Conservation (phyloP, 2,113 vertebrate species). For the Sorex araneus region DNA sequence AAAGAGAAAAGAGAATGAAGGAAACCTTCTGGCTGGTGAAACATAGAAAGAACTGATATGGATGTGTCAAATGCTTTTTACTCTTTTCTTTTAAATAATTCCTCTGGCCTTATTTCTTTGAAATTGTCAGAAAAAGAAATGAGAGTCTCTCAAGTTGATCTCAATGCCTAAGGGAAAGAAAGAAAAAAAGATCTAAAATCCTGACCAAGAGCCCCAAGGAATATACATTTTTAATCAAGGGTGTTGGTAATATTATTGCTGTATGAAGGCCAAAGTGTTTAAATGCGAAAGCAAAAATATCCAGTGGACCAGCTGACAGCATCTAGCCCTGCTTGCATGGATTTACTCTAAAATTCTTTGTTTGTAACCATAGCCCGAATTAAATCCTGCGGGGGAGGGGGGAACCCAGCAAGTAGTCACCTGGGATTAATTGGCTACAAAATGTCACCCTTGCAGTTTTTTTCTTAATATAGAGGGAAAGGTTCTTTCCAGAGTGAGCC, state of each 20-base stretch:
- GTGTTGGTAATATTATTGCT: not conserved
- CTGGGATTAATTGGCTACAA: slow-evolving; percentile 59
- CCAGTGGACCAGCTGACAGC: not conserved
- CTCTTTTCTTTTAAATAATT: slow-evolving; percentile 23
- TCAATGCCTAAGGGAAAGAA: not conserved
- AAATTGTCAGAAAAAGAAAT: slow-evolving; percentile 45
- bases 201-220: not conserved
- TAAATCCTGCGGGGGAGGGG: not conserved
- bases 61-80: not conserved
- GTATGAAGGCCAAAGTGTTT: slow-evolving; percentile 61
- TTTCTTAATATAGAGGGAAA: not conserved
- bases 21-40: not conserved
- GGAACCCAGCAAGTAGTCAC: not conserved
- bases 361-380: not conserved
- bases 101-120: slow-evolving; percentile 24
- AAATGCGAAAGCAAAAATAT: slow-evolving; percentile 51
- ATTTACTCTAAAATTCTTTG: slow-evolving; percentile 48
- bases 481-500: not conserved
- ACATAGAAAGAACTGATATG: not conserved
- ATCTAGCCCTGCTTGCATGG: not conserved
- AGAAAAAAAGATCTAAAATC: slow-evolving; percentile 56
- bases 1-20: not conserved
- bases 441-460: slow-evolving; percentile 40
- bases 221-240: slow-evolving; percentile 65
- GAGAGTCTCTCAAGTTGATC: slow-evolving; percentile 11